phyloP scores from a whole-genome alignment of 2,888 invertebrate genomes.

The Hyposoter didymator region DNA sequence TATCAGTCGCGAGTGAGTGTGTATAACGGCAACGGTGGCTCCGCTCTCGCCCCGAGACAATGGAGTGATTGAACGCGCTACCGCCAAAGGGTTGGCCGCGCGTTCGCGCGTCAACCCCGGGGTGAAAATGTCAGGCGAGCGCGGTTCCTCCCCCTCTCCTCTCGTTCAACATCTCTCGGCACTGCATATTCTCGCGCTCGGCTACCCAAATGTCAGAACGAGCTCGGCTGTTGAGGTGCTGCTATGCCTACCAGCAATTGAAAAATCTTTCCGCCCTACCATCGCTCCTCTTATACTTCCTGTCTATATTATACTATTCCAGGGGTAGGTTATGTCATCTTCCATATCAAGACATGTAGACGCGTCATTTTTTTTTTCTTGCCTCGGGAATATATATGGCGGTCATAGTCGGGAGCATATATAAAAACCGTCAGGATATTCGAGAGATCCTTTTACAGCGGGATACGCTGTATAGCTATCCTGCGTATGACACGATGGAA shows the following conservation, averaged over 20 bases:
- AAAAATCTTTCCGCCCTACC: conserved; percentile 54
- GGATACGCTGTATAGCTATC: conserved; percentile 8
- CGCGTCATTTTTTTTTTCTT: conserved; percentile 29
- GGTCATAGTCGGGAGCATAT: conserved; percentile 7
- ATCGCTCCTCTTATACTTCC: conserved; percentile 60
- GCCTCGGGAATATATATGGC: conserved; percentile 29
- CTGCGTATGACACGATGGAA: not conserved
- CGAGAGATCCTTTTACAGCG: conserved; percentile 36
- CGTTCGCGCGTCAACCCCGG: conserved; percentile 79
- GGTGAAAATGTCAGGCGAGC: conserved; percentile 82
- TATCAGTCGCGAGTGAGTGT: conserved; percentile 28
- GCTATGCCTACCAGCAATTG: conserved; percentile 62
- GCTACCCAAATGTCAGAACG: conserved; percentile 66
- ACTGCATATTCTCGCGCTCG: conserved; percentile 44
- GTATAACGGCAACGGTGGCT: conserved; percentile 46
- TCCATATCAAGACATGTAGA: conserved; percentile 45
- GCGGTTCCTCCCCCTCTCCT: conserved; percentile 55
- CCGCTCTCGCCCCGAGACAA: conserved; percentile 77
- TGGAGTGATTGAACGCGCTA: conserved; percentile 82
- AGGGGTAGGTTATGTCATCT: conserved; percentile 33
- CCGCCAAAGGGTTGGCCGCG: conserved; percentile 81
- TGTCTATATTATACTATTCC: conserved; percentile 68
- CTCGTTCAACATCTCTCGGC: conserved; percentile 40
- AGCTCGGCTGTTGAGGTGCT: conserved; percentile 39
- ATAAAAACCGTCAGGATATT: conserved; percentile 35